Conservation (phyloP, 1,140 invertebrate species). For the Brachionus sp. region DNA sequence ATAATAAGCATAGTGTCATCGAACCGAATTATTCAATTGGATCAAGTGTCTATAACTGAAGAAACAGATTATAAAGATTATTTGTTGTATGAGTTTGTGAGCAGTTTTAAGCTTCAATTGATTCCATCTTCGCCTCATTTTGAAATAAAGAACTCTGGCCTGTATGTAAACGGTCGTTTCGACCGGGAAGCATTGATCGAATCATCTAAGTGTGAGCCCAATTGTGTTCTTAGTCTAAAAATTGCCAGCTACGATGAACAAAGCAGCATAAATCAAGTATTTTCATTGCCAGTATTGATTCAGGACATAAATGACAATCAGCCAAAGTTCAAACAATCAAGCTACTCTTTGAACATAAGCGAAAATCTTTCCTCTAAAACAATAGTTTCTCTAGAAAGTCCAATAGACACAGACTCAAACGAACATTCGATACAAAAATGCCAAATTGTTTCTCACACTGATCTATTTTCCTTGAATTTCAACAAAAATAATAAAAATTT, state of each 20-base stretch:
- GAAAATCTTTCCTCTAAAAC: conserved; percentile 1
- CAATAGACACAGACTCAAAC: background rate
- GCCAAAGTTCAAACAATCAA: background rate
- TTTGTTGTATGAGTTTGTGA: background rate
- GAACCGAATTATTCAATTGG: conserved; percentile 26
- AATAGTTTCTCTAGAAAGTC: background rate
- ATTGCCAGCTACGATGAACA: conserved; percentile 15
- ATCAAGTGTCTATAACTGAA: background rate
- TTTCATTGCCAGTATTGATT: background rate
- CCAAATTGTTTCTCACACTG: background rate
- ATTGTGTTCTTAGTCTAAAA: conserved; percentile 2
- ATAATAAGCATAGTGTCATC: background rate
- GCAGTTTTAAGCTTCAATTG: background rate
- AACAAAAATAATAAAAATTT: background rate
- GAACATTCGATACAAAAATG: conserved; percentile 12
- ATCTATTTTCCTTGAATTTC: background rate
- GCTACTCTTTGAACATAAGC: background rate
- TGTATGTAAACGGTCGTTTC: background rate
- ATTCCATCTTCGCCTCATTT: background rate
- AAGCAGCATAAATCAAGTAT: background rate
- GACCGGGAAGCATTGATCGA: conserved; percentile 8
- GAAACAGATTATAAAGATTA: background rate
- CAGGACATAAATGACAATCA: conserved; percentile 16
- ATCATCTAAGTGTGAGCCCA: background rate
- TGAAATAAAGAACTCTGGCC: background rate